These are phyloP conservation scores for Spodoptera exigua DNA, from an alignment of 2,888 invertebrate species.

Conservation along the genomic window DNA sequence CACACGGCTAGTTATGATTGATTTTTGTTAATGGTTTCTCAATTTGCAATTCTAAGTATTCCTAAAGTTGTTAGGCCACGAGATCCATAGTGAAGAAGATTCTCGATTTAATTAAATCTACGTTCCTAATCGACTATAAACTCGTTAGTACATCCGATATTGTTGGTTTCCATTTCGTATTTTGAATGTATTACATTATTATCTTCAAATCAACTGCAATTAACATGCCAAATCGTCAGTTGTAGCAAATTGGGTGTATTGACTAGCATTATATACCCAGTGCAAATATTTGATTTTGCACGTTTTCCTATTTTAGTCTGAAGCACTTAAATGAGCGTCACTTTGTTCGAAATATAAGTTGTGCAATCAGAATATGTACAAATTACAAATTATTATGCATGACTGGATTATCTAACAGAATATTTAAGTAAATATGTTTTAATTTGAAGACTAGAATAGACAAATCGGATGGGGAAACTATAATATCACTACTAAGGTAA, in stretches of 20 bases:
- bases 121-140: constrained; percentile 41
- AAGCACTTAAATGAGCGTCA: constrained; percentile 34
- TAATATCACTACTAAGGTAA: constrained; percentile 47
- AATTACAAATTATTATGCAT: constrained; percentile 75
- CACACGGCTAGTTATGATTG: constrained; percentile 55
- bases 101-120: constrained; percentile 39
- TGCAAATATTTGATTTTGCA: constrained; percentile 17
- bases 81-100: constrained; percentile 34
- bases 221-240: constrained; percentile 53
- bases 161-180: constrained; percentile 33
- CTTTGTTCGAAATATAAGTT: constrained; percentile 66
- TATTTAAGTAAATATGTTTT: constrained; percentile 67
- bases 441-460: constrained; percentile 79
- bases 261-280: constrained; percentile 38
- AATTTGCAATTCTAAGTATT: constrained; percentile 30
- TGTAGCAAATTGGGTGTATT: constrained; percentile 16
- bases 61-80: constrained; percentile 45
- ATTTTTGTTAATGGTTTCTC: constrained; percentile 32
- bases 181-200: constrained; percentile 47
- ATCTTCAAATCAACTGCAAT: constrained; percentile 79
- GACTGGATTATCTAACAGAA: constrained; percentile 64
- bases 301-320: constrained; percentile 29
- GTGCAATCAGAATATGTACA: constrained; percentile 84
- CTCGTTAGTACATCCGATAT: constrained; percentile 36
- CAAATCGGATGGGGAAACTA: constrained; percentile 63